A percentile compares a stretch with the other conserved stretches of the same genome.
Evolutionary conservation across 1,140 invertebrate species (phyloP).

Genomic region (Cecropterus lyciades): DNA sequence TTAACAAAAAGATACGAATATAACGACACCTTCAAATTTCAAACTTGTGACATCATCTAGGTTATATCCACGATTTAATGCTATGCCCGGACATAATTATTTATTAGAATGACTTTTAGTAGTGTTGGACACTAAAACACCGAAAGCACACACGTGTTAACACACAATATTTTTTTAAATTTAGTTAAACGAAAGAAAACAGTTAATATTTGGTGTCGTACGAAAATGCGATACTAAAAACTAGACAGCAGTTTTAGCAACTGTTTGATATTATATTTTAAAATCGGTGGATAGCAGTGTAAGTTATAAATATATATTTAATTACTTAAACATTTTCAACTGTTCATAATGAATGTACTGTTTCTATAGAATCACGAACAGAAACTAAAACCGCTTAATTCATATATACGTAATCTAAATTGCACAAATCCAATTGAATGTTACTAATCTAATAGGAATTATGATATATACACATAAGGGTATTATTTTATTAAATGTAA

Average conservation of each 20-base stretch:
- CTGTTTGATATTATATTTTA: conserved; percentile 16
- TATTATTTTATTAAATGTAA: conserved; percentile 25
- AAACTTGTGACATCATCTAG: too few relatives aligned
- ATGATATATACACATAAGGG: conserved; percentile 29
- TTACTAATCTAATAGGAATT: conserved; percentile 52
- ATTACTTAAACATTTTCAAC: too few relatives aligned
- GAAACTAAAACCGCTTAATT: conserved; percentile 25
- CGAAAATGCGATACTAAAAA: conserved; percentile 37
- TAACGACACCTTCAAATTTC: too few relatives aligned
- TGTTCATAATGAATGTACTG: too few relatives aligned
- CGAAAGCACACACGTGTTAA: conserved; percentile 36
- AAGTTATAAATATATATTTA: too few relatives aligned
- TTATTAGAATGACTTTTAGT: conserved; percentile 43
- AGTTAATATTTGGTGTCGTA: conserved; percentile 56
- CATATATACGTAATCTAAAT: conserved; percentile 46
- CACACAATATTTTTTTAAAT: conserved; percentile 42
- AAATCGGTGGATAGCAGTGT: too few relatives aligned
- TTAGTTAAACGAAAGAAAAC: conserved; percentile 42
- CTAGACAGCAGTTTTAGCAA: conserved; percentile 20
- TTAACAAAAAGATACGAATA: too few relatives aligned
- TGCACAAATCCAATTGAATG: conserved; percentile 61
- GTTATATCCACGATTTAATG: not conserved
- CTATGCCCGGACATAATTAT: conserved; percentile 10
- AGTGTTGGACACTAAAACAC: conserved; percentile 51
- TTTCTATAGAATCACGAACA: conserved; percentile 23